A percentile compares a stretch with the other conserved stretches of the same genome.
Evolutionary conservation across 2,113 vertebrate genomes (phyloP).

Genomic region (Amblyornis subalaris): DNA sequence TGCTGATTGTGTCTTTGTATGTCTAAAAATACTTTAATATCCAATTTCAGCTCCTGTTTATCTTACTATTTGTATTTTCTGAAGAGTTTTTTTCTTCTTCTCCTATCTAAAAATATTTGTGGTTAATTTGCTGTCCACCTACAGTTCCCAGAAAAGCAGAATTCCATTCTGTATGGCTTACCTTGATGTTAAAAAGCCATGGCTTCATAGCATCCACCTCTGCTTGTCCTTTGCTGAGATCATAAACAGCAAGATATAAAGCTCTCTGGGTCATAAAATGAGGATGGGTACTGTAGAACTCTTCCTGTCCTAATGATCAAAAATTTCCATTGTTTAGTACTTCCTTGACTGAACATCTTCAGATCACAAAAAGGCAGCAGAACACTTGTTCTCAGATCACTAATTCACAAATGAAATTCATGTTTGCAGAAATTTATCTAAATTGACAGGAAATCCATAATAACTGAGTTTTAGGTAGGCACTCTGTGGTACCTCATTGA

Average conservation of each 20-base stretch:
- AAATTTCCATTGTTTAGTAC: background rate
- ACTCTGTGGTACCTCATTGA: background rate
- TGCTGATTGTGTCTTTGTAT: background rate
- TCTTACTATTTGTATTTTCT: background rate
- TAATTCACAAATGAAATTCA: background rate
- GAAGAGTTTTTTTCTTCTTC: background rate
- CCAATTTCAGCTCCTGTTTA: background rate
- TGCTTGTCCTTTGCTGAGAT: constrained; percentile 87
- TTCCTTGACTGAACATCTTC: background rate
- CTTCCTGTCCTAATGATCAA: constrained; percentile 80
- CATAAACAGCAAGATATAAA: constrained; percentile 90
- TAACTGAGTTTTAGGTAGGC: background rate
- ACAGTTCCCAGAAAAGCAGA: background rate
- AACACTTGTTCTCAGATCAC: background rate
- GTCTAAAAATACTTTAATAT: background rate
- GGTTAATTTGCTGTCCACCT: background rate
- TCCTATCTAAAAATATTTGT: background rate
- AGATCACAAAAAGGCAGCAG: background rate
- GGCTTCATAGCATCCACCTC: constrained; percentile 92
- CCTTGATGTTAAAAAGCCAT: constrained; percentile 98
- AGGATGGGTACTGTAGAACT: constrained; percentile 86
- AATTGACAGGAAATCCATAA: background rate
- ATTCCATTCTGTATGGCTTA: constrained; percentile 21
- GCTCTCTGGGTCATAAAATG: constrained; percentile 92
- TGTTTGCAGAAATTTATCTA: background rate